Evolutionary conservation across 2,797 vertebrate genomes (phyloP).

Genomic region (Gymnopithys bicolor): DNA sequence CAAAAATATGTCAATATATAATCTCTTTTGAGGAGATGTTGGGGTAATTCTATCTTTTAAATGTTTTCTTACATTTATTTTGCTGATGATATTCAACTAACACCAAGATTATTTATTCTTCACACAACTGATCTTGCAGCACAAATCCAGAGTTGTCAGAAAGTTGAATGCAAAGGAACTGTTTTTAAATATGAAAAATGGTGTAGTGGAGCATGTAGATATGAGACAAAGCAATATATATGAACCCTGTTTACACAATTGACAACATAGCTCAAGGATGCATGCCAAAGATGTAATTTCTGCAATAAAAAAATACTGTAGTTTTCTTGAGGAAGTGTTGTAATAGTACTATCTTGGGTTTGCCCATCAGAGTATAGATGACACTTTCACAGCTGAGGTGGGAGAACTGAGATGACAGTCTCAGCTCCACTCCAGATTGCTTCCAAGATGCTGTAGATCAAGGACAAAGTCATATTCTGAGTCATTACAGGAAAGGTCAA

Average conservation of each 20-base stretch:
- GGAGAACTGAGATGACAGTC: slow-evolving; percentile 22
- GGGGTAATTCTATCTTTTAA: neutral
- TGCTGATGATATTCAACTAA: neutral
- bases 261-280: neutral
- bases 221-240: neutral
- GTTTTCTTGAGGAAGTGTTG: neutral
- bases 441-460: slow-evolving; percentile 68
- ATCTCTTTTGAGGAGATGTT: neutral
- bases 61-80: neutral
- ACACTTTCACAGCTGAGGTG: slow-evolving; percentile 55
- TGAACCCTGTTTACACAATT: neutral
- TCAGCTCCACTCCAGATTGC: slow-evolving; percentile 66
- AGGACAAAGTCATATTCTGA: slow-evolving; percentile 62
- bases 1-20: neutral
- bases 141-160: neutral
- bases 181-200: neutral
- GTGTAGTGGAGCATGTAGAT: neutral
- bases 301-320: neutral
- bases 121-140: neutral
- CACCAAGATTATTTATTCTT: neutral
- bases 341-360: slow-evolving; percentile 26
- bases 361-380: slow-evolving; percentile 56
- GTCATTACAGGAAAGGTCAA: slow-evolving; percentile 55
- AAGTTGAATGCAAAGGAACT: neutral
- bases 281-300: neutral